Evolutionary conservation across 2,113 vertebrate species (phyloP), one percentile per base, ranked within the genome.

Genomic region (Sigmodon hispidus): DNA sequence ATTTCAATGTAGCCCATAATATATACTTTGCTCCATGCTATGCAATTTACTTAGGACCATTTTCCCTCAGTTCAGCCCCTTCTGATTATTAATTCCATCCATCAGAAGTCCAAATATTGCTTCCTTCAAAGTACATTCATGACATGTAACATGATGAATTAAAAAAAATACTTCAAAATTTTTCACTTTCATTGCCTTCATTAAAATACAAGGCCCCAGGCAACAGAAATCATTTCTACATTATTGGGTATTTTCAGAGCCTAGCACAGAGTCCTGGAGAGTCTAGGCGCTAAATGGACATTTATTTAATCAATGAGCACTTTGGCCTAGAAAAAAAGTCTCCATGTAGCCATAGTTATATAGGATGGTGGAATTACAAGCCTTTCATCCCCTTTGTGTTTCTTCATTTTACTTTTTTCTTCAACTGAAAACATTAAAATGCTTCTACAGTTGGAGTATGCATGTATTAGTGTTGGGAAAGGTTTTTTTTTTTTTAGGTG

Each of bases 301-400:
- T 83, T 86, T 83, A 80, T 24, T 87, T 72, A 89, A 45, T 86
- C 29, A 89, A n/a, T 91, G 11, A 63, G 36, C 69, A 75, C 4
- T 83, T 61, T 34, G 43, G 31, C 43, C 21, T 34, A 13, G 16
- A 5, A 65, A 40, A 48, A 91, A 72, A 43, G 40, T 22, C 26
- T 86, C 31, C 2, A 5, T 87, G 22, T 69, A 89, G 36, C 24
- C 76, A 55, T 2, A 89, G 34, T 59, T 88, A 84, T 94, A 79
- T 70, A 26, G 73, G n/a, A 34, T 52, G 12, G 48, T 52, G 57
- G 96, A 91, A 89, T 79, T n/a, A 40, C 0, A 59, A 17, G 34
- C 92, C 85, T 80, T 70, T 9, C 29, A 79, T 90, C 79, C 79
- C 22, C 4, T 94, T 97, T 92, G 26, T 55, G 50, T 57, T 79